A percentile compares a stretch with the other conserved stretches of the same genome.
These are phyloP conservation scores for Gorsachius magnificus DNA, from an alignment of 2,797 vertebrate species.

Conservation along the genomic window DNA sequence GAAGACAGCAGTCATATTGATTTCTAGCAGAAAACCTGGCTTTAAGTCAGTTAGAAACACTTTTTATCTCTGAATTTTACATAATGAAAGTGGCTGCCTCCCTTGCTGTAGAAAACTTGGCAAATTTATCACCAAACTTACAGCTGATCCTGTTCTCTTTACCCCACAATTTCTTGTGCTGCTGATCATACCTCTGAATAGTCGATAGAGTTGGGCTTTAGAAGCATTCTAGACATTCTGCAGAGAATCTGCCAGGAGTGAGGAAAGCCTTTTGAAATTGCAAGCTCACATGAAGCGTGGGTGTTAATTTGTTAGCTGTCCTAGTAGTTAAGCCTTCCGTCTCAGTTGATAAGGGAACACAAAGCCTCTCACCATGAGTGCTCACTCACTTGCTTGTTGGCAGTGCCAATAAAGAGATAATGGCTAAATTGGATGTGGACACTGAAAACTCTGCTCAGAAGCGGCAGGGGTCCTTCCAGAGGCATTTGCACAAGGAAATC, in stretches of 20 bases:
- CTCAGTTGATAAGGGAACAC: background rate
- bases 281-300: background rate
- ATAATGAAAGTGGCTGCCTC: background rate
- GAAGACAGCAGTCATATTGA: background rate
- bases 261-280: background rate
- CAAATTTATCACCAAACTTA: background rate
- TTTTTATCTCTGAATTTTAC: background rate
- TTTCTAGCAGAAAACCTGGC: background rate
- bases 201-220: background rate
- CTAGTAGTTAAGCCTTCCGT: background rate
- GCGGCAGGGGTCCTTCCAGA: slow-evolving; percentile 5
- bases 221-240: background rate
- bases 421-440: background rate
- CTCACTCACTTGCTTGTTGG: background rate
- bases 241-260: background rate
- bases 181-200: background rate
- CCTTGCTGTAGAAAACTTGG: background rate
- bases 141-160: background rate
- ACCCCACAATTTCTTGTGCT: background rate
- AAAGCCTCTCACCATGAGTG: background rate
- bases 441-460: background rate
- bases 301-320: slow-evolving; percentile 22
- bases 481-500: background rate
- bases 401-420: background rate
- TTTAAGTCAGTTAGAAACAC: background rate